Evolutionary conservation across 2,888 invertebrate species (phyloP).

Genomic region (Leptinotarsa tumamoca): DNA sequence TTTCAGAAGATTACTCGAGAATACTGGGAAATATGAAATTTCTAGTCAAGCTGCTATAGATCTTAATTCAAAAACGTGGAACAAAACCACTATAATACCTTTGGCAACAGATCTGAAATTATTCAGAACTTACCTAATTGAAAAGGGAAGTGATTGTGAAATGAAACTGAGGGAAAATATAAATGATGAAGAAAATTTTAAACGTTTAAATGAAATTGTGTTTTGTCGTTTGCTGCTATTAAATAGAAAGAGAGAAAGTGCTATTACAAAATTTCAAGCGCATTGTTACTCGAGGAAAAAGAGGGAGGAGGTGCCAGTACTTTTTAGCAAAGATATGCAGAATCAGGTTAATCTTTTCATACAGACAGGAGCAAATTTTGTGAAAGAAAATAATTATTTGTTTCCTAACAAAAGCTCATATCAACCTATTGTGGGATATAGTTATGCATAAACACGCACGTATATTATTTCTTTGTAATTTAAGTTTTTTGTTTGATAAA

Average conservation of each 20-base stretch:
- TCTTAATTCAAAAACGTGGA: constrained; percentile 45
- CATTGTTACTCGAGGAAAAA: constrained; percentile 34
- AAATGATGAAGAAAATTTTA: constrained; percentile 29
- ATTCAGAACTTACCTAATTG: constrained; percentile 22
- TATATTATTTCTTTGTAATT: no score
- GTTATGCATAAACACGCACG: no score
- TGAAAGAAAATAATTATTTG: constrained; percentile 37
- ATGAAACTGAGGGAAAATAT: constrained; percentile 25
- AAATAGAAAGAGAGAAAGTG: constrained; percentile 51
- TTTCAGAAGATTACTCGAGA: constrained; percentile 31
- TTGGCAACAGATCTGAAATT: constrained; percentile 33
- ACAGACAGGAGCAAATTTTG: constrained; percentile 27
- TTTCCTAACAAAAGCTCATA: constrained; percentile 35
- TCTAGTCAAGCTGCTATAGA: constrained; percentile 36
- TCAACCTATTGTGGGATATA: constrained; percentile 45
- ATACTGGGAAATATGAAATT: constrained; percentile 41
- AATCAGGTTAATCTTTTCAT: constrained; percentile 40
- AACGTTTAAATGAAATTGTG: constrained; percentile 43
- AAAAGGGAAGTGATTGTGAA: constrained; percentile 20
- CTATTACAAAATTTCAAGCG: constrained; percentile 46
- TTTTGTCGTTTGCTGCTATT: constrained; percentile 51
- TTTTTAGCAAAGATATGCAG: constrained; percentile 50
- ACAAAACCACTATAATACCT: constrained; percentile 40
- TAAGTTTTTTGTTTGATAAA: no score
- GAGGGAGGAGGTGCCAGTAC: constrained; percentile 38